These are phyloP conservation scores for Gymnogyps californianus DNA, from an alignment of 2,113 vertebrate genomes.

Conservation along the genomic window DNA sequence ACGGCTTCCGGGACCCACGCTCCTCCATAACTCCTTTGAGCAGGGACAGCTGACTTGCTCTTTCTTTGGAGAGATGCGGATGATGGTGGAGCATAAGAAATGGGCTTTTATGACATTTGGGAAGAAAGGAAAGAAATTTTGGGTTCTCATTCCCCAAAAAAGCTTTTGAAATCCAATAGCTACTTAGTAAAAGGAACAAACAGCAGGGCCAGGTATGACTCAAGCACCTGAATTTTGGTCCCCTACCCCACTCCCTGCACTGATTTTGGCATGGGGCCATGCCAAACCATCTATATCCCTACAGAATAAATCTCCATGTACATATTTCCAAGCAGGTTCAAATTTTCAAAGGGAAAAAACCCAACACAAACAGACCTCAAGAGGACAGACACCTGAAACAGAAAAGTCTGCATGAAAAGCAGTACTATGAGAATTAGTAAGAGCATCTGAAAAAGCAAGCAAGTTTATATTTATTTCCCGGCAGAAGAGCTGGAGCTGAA, in stretches of 20 bases:
- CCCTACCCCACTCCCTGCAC: no score
- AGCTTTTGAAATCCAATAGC: neutral
- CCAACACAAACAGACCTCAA: neutral
- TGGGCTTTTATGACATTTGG: neutral
- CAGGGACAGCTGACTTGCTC: neutral
- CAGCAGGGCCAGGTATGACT: neutral
- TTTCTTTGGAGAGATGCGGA: neutral
- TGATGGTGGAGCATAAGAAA: neutral
- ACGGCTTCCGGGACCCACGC: neutral
- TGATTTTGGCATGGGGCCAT: rapidly evolving
- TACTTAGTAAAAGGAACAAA: neutral
- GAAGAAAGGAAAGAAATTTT: neutral
- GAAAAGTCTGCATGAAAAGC: neutral
- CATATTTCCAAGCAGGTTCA: neutral
- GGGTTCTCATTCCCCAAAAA: neutral
- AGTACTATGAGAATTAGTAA: neutral
- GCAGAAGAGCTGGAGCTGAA: neutral
- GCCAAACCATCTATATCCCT: neutral
- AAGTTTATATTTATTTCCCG: neutral
- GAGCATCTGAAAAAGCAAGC: neutral
- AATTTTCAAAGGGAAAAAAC: neutral
- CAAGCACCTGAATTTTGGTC: neutral
- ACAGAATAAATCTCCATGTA: neutral
- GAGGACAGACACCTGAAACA: neutral
- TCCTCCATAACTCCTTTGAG: neutral